phyloP scores from a whole-genome alignment of 2,888 invertebrate species.

The Panorpa germanica region DNA sequence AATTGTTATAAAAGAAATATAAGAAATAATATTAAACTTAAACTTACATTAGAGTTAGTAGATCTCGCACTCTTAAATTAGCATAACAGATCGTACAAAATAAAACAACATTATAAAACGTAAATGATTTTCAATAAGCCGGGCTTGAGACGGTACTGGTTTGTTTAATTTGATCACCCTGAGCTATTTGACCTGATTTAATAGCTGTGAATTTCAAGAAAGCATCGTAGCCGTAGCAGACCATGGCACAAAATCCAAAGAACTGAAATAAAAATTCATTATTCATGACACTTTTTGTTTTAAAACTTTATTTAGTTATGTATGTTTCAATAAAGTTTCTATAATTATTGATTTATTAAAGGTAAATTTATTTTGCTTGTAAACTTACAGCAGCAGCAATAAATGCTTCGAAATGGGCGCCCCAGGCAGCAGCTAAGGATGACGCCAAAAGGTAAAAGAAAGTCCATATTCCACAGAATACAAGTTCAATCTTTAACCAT shows the following conservation, averaged over 20 bases:
- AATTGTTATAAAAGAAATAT: too few relatives aligned
- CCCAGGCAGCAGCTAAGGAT: conserved; percentile 41
- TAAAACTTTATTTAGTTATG: conserved; percentile 5
- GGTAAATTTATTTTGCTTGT: not conserved
- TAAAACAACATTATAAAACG: too few relatives aligned
- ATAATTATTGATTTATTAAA: conserved; percentile 3
- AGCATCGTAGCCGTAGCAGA: conserved; percentile 60
- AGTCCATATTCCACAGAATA: conserved; percentile 55
- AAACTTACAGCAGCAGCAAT: conserved; percentile 51
- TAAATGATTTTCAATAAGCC: too few relatives aligned
- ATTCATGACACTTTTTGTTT: conserved; percentile 3
- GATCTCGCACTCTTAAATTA: too few relatives aligned
- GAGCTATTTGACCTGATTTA: conserved; percentile 47
- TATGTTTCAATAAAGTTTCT: conserved; percentile 8
- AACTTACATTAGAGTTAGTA: too few relatives aligned
- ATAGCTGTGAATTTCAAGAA: conserved; percentile 56
- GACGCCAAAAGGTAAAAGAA: conserved; percentile 59
- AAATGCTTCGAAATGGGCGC: conserved; percentile 35
- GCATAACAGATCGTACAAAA: too few relatives aligned
- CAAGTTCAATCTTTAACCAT: conserved; percentile 68
- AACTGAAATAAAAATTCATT: conserved; percentile 37
- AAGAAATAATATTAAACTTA: too few relatives aligned
- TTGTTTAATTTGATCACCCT: too few relatives aligned
- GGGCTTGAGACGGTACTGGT: conserved; percentile 12
- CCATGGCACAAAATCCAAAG: conserved; percentile 70